These are phyloP conservation scores for Sitta carolinensis DNA, from an alignment of 2,797 vertebrate genomes.

Conservation along the genomic window DNA sequence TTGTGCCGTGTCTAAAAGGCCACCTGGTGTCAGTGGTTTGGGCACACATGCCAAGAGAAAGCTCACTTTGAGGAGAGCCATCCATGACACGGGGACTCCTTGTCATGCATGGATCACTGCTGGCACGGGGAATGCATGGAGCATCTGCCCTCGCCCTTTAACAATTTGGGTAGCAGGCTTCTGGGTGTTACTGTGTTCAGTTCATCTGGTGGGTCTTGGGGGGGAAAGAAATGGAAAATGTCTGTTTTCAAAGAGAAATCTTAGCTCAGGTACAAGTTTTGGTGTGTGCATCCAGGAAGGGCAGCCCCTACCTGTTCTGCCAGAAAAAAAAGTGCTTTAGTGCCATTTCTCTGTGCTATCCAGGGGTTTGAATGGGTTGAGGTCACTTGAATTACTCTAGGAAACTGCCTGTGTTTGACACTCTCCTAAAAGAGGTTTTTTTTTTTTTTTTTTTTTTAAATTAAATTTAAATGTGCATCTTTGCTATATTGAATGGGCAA, in stretches of 20 bases:
- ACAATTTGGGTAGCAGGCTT: background rate
- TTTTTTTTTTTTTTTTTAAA: background rate
- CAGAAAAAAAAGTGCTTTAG: background rate
- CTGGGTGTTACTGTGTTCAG: background rate
- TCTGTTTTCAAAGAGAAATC: background rate
- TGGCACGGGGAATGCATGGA: background rate
- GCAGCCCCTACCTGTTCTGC: background rate
- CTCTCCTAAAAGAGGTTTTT: background rate
- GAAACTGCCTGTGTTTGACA: background rate
- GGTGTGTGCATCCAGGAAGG: background rate
- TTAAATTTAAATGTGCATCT: fast-evolving
- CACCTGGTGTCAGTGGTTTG: background rate
- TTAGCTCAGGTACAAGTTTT: background rate
- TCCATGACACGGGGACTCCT: background rate
- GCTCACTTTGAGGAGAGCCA: background rate
- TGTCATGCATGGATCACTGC: fast-evolving
- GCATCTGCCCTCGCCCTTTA: fast-evolving
- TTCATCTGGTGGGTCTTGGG: background rate
- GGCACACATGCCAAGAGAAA: background rate
- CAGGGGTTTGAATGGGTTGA: background rate
- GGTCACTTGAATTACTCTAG: background rate
- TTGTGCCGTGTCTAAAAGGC: background rate
- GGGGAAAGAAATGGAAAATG: fast-evolving
- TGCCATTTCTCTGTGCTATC: background rate
- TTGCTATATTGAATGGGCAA: background rate